Conservation (phyloP, 1,140 invertebrate genomes). For the Drosophila murphyi region DNA sequence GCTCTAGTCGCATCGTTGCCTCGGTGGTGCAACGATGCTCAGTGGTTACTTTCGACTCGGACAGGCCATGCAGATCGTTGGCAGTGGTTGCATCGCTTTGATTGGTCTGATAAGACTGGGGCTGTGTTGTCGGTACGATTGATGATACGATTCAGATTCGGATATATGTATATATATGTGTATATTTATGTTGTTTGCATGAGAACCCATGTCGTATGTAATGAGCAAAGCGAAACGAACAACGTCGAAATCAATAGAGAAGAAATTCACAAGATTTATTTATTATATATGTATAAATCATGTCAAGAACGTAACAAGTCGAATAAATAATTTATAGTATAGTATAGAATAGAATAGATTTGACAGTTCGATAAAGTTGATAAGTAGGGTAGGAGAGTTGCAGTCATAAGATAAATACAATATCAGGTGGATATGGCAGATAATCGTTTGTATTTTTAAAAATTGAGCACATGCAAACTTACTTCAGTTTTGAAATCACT, state of each 20-base stretch:
- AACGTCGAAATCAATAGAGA: constrained; percentile 77
- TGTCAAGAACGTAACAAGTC: constrained; percentile 61
- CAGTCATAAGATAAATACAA: constrained; percentile 33
- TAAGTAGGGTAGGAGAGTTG: constrained; percentile 22
- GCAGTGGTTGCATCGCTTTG: constrained; percentile 68
- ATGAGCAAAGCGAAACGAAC: constrained; percentile 80
- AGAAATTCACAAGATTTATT: constrained; percentile 80
- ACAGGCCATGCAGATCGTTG: constrained; percentile 80
- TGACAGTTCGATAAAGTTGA: constrained; percentile 25
- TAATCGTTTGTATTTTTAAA: constrained; percentile 42
- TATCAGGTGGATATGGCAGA: constrained; percentile 30
- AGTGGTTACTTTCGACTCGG: constrained; percentile 84
- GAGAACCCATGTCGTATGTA: constrained; percentile 35
- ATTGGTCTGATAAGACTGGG: constrained; percentile 68
- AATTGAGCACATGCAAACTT: constrained; percentile 84
- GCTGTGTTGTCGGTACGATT: constrained; percentile 34
- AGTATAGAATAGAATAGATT: constrained; percentile 19
- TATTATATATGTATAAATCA: constrained; percentile 54
- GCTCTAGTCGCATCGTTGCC: constrained; percentile 84
- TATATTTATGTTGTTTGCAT: constrained; percentile 21
- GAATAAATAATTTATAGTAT: constrained; percentile 30
- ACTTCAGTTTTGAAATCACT: constrained; percentile 83
- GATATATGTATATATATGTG: constrained; percentile 13
- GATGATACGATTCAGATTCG: constrained; percentile 14
- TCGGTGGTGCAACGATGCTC: constrained; percentile 84